Evolutionary conservation across 2,113 vertebrate genomes (phyloP).

Genomic region (Acrocephalus arundinaceus): DNA sequence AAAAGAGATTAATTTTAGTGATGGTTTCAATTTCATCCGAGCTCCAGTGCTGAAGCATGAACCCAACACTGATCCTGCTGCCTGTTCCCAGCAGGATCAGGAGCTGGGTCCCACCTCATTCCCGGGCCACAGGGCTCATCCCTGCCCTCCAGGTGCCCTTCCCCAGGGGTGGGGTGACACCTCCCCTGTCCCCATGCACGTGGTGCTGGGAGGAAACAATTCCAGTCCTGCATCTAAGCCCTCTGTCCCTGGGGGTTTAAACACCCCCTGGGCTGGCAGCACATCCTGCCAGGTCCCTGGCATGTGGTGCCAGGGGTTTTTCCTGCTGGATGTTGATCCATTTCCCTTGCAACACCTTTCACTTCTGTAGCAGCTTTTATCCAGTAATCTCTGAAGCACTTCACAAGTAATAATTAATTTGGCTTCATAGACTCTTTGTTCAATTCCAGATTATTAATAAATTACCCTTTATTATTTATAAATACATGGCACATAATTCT

Average conservation of each 20-base stretch:
- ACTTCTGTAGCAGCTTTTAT: neutral
- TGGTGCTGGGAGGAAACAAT: neutral
- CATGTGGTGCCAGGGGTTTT: accelerated
- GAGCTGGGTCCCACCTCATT: too few species aligned
- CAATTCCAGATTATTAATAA: constrained; percentile 61
- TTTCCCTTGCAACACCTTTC: neutral
- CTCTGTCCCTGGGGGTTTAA: neutral
- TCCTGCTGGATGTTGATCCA: accelerated
- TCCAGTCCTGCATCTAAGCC: neutral
- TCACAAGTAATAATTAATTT: constrained; percentile 53
- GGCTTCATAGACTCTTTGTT: constrained; percentile 47
- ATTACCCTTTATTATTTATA: constrained; percentile 64
- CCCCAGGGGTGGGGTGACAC: accelerated
- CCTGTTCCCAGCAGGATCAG: neutral
- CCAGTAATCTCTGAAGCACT: constrained; percentile 32
- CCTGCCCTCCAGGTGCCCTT: neutral
- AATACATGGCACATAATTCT: constrained; percentile 10
- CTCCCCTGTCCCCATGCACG: accelerated
- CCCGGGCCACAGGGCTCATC: accelerated
- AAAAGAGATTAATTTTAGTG: neutral
- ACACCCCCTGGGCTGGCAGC: accelerated
- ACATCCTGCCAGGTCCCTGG: neutral
- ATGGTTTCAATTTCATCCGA: accelerated
- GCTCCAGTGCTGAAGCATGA: neutral
- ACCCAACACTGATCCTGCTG: neutral